Evolutionary conservation across 2,888 invertebrate species (phyloP).

Genomic region (Phoronis australis): DNA sequence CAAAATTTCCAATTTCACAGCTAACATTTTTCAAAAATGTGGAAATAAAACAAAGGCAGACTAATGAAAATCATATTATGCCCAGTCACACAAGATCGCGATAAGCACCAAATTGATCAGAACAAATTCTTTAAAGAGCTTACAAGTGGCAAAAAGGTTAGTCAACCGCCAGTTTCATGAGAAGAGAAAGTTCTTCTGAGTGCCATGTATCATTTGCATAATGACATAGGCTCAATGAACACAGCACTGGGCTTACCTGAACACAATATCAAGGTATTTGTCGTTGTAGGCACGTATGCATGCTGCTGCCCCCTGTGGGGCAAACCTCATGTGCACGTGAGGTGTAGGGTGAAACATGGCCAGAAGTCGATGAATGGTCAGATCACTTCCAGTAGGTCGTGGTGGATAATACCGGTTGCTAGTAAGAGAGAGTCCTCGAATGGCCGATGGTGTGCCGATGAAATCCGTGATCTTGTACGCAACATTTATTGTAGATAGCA

Average conservation of each 20-base stretch:
- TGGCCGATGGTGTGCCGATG: neutral
- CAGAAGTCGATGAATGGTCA: conserved; percentile 7
- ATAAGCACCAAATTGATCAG: no score
- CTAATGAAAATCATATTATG: no score
- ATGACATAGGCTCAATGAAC: no score
- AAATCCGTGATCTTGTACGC: conserved; percentile 12
- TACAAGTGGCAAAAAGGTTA: no score
- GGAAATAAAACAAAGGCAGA: no score
- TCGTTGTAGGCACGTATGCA: conserved; percentile 38
- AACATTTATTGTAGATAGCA: conserved; percentile 6
- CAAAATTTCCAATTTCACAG: no score
- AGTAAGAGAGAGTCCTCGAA: conserved; percentile 15
- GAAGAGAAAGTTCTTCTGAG: no score
- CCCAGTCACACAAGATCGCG: no score
- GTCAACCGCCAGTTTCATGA: no score
- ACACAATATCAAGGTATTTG: conserved; percentile 38
- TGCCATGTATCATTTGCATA: no score
- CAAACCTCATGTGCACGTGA: conserved; percentile 43
- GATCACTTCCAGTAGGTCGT: conserved; percentile 6
- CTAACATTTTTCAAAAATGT: no score
- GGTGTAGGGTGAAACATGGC: conserved; percentile 44
- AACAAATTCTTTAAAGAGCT: no score
- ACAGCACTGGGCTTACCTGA: conserved; percentile 45
- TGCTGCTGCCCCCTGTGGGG: conserved; percentile 39
- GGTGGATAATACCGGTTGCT: conserved; percentile 43